These are phyloP conservation scores for Rhogogaster chlorosoma DNA, from an alignment of 2,888 invertebrate genomes.

Conservation along the genomic window DNA sequence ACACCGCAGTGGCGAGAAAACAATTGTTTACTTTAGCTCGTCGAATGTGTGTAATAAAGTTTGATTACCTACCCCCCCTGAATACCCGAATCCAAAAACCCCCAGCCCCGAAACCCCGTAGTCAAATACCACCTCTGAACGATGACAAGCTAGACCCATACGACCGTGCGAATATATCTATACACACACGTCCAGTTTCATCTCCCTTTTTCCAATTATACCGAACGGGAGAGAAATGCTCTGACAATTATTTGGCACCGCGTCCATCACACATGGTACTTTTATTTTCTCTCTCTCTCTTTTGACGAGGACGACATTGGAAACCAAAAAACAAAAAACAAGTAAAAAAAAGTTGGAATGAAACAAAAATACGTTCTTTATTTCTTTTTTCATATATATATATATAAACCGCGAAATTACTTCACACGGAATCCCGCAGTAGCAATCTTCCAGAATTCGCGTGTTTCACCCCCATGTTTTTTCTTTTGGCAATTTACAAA, in stretches of 20 bases:
- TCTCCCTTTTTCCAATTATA: conserved; percentile 29
- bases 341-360: neutral
- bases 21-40: conserved; percentile 14
- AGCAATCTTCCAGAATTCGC: no score
- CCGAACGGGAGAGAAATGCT: conserved; percentile 1
- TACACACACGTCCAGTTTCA: neutral
- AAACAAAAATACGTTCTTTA: neutral
- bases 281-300: neutral
- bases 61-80: neutral
- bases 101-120: neutral
- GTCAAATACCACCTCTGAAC: neutral
- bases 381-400: no score
- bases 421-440: no score
- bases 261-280: neutral
- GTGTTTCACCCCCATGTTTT: no score
- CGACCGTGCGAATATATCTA: neutral
- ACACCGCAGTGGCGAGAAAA: neutral
- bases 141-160: neutral
- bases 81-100: neutral
- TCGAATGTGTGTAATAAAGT: conserved; percentile 9
- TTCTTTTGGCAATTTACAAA: no score
- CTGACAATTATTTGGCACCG: conserved; percentile 29
- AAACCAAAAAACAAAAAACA: neutral
- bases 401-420: neutral
- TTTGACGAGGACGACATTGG: neutral